Evolutionary conservation across 2,888 invertebrate genomes (phyloP), one percentile per base, ranked within the genome.

Genomic region (Hirtodrosophila confusa): DNA sequence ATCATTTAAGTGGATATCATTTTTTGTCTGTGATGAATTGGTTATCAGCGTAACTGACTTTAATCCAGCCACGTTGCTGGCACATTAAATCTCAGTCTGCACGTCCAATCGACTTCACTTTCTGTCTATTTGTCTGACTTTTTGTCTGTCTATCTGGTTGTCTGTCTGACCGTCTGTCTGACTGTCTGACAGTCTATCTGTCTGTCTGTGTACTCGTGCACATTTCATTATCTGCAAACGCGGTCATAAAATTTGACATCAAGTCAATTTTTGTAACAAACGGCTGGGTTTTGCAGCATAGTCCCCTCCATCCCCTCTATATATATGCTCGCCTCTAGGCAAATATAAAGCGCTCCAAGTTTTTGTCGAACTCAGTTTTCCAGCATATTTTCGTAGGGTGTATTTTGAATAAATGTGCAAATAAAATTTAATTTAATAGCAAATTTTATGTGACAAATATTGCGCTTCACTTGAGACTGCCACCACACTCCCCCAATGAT

Each of bases 391-490:
- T 43, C 47, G 63, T 57, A 56, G 75, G 55, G 43, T 69, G 55
- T 79, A 45, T 74, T 80, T 78, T 86, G 75, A 78, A 84, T 78
- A 66, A 80, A 88, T 88, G 85, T 80, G 85, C 82, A 82, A 85
- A 88, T 86, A 88, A 84, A 86, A 86, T 88, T 85, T 75, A 80
- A 88, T 88, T 85, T 87, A 87, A 86, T 80, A 75, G 78, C 86
- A 60, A 70, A 75, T 87, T 88, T 87, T 71, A 82, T 80, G 85
- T 79, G 70, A 71, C 80, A 87, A 86, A 80, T 88, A 88, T 78
- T 78, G 80, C 63, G 86, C 76, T 56, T 76, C 77, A 73, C 67
- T 70, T 76, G 54, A 48, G 75, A 45, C 51, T 53, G 43, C 54
- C 64, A 51, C 39, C 50, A 40, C 54, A 35, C 35, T 23, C 31